Evolutionary conservation across 2,888 invertebrate species (phyloP), one percentile per base, ranked within the genome.

Genomic region (Meloe dianella): DNA sequence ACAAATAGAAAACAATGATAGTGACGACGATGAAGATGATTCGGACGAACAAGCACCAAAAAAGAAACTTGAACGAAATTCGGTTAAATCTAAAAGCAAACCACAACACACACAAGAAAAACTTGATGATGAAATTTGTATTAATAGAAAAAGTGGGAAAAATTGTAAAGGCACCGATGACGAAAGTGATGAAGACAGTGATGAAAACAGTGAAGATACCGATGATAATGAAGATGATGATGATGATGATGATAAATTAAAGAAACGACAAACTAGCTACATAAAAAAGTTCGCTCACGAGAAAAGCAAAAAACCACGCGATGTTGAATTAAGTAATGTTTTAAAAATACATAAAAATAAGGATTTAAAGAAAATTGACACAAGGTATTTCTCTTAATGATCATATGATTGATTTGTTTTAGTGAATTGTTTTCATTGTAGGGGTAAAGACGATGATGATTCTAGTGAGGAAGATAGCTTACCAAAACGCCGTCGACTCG

Each of bases 221-320:
- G 68, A 68, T 60, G 68, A 71, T 61, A 61, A 75, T 59, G 71
- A 73, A 61, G 65, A 66, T 41, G 70, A 66, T 22, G 51, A 17
- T 27, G 60, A 56, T 58, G 73, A 73, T 5, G 64, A 66, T 27
- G 67, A 67, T 30, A 69, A 72, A 24, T 2, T 24, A 14, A 54
- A 12, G 20, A 54, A 54, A 54, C 10, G 24, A 24, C 54, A 12
- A 22, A 54, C 5, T 12, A 69, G 38, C 6, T 77, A 78, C 67
- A 76, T 78, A 62, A 78, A 76, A 63, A 80, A 80, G 61, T 80
- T 79, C 66, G 75, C 77, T 14, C 80, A 80, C 57, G 80, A 80
- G 66, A 80, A 80, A 57, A 67, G 73, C n/a, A 76, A 74, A 47
- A 69, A 71, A 27, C 51, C 65, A 14, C 61, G 66, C 27, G 71